Percentiles rank a stretch among this genome's conserved stretches.
These are phyloP conservation scores for Distichodus sexfasciatus DNA, from an alignment of 2,797 vertebrate species.

Conservation along the genomic window DNA sequence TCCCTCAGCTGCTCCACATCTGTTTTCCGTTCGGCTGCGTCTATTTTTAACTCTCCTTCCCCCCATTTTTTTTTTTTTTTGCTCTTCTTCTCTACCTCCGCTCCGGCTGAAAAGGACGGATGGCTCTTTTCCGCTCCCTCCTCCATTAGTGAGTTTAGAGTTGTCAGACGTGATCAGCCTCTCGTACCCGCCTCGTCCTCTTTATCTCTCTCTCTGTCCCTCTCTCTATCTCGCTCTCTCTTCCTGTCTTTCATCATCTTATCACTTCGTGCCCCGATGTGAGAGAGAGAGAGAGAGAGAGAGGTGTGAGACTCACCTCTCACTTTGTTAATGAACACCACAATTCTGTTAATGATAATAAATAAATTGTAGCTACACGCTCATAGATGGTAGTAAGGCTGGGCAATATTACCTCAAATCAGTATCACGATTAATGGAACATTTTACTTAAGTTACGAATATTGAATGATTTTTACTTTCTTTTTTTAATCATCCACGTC, in stretches of 20 bases:
- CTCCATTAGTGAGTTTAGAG: slow-evolving; percentile 48
- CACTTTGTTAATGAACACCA: not conserved
- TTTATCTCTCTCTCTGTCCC: slow-evolving; percentile 46
- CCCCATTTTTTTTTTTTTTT: not conserved
- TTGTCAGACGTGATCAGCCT: not conserved
- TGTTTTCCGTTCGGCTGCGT: not conserved
- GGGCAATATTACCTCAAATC: too few species aligned
- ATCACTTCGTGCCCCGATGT: slow-evolving; percentile 29
- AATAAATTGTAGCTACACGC: too few species aligned
- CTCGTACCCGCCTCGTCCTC: slow-evolving; percentile 22
- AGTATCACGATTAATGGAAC: too few species aligned
- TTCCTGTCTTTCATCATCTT: slow-evolving; percentile 29
- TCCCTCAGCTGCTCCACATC: slow-evolving; percentile 22
- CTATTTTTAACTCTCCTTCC: slow-evolving; percentile 22
- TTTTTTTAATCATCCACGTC: too few species aligned
- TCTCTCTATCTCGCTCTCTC: slow-evolving; percentile 44
- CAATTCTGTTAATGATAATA: too few species aligned
- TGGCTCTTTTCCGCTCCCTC: slow-evolving; percentile 12
- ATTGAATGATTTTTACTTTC: too few species aligned
- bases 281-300: not conserved
- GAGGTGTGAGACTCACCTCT: not conserved
- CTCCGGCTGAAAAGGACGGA: slow-evolving; percentile 16
- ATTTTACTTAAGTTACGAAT: too few species aligned
- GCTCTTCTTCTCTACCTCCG: not conserved
- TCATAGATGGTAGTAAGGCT: too few species aligned